phyloP scores from a whole-genome alignment of 2,797 vertebrate species.

The Sebastes wilsoni region DNA sequence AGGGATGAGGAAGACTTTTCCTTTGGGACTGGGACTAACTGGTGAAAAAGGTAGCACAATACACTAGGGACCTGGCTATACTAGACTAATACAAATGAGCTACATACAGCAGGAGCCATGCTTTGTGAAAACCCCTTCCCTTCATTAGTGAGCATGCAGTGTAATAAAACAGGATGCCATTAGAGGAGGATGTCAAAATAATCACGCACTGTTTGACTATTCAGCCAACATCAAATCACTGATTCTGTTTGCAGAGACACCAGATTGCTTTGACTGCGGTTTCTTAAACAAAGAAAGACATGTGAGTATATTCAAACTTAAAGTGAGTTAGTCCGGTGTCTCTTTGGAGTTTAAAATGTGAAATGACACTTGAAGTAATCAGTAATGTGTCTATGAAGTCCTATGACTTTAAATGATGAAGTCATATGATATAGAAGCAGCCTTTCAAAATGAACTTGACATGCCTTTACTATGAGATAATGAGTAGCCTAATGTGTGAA shows the following conservation, averaged over 20 bases:
- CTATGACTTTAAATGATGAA: background rate
- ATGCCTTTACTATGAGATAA: background rate
- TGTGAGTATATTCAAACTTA: background rate
- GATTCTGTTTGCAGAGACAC: constrained; percentile 4
- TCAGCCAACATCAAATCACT: background rate
- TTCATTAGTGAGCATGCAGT: constrained; percentile 29
- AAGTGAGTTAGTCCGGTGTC: background rate
- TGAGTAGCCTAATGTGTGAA: background rate
- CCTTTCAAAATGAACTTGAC: background rate
- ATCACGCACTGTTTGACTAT: constrained; percentile 4
- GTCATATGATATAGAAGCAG: background rate
- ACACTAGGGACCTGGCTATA: constrained; percentile 19
- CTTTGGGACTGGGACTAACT: constrained; percentile 31
- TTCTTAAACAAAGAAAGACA: background rate
- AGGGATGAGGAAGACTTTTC: constrained; percentile 31
- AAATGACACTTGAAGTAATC: background rate
- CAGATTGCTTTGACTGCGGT: background rate
- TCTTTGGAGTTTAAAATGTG: background rate
- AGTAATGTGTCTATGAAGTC: background rate
- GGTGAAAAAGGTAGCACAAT: constrained; percentile 42
- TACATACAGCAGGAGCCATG: constrained; percentile 18
- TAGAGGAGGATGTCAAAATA: constrained; percentile 17
- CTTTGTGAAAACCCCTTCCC: constrained; percentile 17
- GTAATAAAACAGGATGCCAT: constrained; percentile 28
- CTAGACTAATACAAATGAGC: constrained; percentile 54